These are phyloP conservation scores for Acanthurus tractus DNA, from an alignment of 2,797 vertebrate species.

Conservation along the genomic window DNA sequence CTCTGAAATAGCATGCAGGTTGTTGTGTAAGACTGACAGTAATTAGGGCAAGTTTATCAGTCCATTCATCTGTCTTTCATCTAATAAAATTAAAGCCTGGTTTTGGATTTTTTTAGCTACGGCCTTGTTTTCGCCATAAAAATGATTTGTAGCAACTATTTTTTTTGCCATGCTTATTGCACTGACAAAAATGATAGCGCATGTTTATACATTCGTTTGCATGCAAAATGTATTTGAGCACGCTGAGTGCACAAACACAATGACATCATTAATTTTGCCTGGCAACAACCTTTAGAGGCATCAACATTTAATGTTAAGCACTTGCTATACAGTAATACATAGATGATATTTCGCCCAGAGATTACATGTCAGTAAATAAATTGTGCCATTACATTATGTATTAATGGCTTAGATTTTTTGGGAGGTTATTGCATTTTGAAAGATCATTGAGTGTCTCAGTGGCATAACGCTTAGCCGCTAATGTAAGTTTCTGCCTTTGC, in stretches of 20 bases:
- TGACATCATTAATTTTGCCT: background rate
- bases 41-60: background rate
- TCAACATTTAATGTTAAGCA: background rate
- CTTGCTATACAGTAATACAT: background rate
- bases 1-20: background rate
- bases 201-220: background rate
- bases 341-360: conserved; percentile 1
- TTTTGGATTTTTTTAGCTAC: background rate
- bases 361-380: background rate
- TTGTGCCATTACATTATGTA: background rate
- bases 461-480: background rate
- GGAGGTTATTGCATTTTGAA: conserved; percentile 1
- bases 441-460: background rate
- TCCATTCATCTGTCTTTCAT: background rate
- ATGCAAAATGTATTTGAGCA: conserved; percentile 11
- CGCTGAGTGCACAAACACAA: background rate
- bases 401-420: conserved; percentile 3
- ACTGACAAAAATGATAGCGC: background rate
- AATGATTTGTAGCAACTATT: background rate
- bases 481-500: conserved; percentile 21
- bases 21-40: background rate
- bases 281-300: background rate
- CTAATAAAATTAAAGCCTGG: background rate
- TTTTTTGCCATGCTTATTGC: background rate
- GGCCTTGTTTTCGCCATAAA: background rate